Conservation (phyloP, 2,888 invertebrate species). For the Ochropacha duplaris region DNA sequence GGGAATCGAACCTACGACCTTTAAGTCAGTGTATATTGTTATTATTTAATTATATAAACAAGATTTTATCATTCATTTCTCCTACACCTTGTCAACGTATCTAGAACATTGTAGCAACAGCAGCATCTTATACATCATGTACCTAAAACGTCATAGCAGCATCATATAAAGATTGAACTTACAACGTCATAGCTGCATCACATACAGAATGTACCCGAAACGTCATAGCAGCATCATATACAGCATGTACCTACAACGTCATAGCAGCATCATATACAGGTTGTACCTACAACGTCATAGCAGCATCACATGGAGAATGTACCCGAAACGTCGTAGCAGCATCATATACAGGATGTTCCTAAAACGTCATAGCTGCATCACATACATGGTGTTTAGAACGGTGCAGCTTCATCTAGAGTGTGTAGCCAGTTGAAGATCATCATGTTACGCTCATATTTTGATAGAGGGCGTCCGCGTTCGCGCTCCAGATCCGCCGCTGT, state of each 20-base stretch:
- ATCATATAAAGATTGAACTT: neutral
- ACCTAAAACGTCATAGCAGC: no score
- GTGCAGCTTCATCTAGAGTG: slow-evolving; percentile 89
- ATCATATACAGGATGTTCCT: neutral
- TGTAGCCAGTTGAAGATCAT: slow-evolving; percentile 98
- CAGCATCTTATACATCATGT: no score
- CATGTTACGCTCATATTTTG: slow-evolving; percentile 96
- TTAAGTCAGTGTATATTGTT: no score
- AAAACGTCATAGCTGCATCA: no score
- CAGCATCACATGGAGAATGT: neutral
- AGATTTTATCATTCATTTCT: no score
- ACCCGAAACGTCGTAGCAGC: no score
- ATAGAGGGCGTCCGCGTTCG: slow-evolving; percentile 91
- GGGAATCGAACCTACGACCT: no score
- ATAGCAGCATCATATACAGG: neutral
- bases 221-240: neutral
- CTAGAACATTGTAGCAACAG: no score
- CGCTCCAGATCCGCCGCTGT: slow-evolving; percentile 91
- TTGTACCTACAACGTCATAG: neutral
- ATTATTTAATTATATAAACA: no score
- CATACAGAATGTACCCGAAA: neutral
- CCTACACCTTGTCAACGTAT: no score
- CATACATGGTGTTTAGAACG: slow-evolving; percentile 45
- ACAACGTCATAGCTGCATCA: neutral
- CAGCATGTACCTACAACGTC: neutral